These are phyloP conservation scores for Eutolmus rufibarbis DNA, from an alignment of 2,888 invertebrate genomes.

Conservation along the genomic window DNA sequence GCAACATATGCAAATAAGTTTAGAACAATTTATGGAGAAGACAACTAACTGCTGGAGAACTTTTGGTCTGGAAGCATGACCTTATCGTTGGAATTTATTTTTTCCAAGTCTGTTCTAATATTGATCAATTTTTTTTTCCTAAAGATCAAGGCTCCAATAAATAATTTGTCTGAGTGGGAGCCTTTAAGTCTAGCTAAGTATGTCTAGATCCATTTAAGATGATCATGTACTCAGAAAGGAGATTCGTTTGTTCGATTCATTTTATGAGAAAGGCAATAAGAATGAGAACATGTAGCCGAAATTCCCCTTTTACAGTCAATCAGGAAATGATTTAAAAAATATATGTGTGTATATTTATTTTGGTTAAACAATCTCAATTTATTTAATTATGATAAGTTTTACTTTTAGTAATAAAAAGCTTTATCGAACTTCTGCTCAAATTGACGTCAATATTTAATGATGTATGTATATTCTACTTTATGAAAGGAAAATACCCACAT, in stretches of 20 bases:
- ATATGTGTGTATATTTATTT: background rate
- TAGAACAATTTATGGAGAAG: background rate
- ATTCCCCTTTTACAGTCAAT: background rate
- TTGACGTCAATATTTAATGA: background rate
- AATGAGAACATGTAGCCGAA: background rate
- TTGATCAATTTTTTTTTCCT: background rate
- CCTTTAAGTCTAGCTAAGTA: background rate
- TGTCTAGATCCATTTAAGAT: background rate
- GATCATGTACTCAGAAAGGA: background rate
- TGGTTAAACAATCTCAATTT: background rate
- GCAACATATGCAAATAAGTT: background rate
- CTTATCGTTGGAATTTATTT: background rate
- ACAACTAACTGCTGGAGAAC: background rate
- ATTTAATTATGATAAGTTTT: background rate
- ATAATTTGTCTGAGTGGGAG: background rate
- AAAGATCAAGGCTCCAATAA: constrained; percentile 29
- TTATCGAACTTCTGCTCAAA: background rate
- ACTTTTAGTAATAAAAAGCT: background rate
- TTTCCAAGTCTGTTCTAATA: background rate
- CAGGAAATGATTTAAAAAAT: background rate
- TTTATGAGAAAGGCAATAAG: background rate
- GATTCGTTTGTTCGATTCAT: background rate
- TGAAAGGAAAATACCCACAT: too few relatives aligned
- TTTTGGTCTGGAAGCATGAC: background rate
- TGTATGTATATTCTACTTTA: background rate